These are phyloP conservation scores for Abrostola triplasia DNA, from an alignment of 2,888 invertebrate genomes.

Conservation along the genomic window DNA sequence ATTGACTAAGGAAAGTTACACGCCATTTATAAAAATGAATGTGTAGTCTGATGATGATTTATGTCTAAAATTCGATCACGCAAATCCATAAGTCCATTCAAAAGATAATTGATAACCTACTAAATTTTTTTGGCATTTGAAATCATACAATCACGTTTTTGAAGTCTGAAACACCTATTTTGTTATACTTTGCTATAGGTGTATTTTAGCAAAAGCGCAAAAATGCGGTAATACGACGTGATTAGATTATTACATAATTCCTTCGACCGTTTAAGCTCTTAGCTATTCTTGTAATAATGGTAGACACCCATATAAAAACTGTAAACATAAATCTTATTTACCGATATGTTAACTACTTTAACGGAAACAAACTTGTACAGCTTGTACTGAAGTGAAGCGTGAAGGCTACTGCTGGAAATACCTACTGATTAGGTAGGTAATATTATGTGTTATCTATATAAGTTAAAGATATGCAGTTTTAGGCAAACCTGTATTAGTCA, in stretches of 20 bases:
- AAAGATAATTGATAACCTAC: too few relatives aligned
- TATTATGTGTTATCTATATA: slow-evolving; percentile 29
- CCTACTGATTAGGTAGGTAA: too few relatives aligned
- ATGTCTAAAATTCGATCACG: slow-evolving; percentile 17
- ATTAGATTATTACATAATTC: slow-evolving; percentile 19
- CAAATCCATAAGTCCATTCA: neutral
- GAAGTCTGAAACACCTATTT: slow-evolving; percentile 9
- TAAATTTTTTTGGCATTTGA: too few relatives aligned
- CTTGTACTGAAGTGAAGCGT: slow-evolving; percentile 26
- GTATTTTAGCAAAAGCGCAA: too few relatives aligned
- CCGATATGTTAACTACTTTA: slow-evolving; percentile 41
- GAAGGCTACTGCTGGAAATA: slow-evolving; percentile 27
- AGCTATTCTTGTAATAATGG: slow-evolving; percentile 20
- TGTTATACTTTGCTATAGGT: neutral
- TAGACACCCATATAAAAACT: slow-evolving; percentile 32
- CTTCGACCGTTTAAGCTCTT: slow-evolving; percentile 12
- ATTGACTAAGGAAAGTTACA: slow-evolving; percentile 30
- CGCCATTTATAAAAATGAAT: slow-evolving; percentile 4
- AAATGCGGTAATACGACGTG: slow-evolving; percentile 6
- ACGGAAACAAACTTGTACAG: slow-evolving; percentile 36
- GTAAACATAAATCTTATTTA: slow-evolving; percentile 44
- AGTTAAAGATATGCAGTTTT: neutral
- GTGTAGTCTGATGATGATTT: slow-evolving; percentile 2
- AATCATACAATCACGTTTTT: too few relatives aligned
- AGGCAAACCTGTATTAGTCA: neutral